Percentiles rank a stretch among this genome's conserved stretches.
These are phyloP conservation scores for Ashinkailepas kermadecensis DNA, from an alignment of 2,888 invertebrate species.

Conservation along the genomic window DNA sequence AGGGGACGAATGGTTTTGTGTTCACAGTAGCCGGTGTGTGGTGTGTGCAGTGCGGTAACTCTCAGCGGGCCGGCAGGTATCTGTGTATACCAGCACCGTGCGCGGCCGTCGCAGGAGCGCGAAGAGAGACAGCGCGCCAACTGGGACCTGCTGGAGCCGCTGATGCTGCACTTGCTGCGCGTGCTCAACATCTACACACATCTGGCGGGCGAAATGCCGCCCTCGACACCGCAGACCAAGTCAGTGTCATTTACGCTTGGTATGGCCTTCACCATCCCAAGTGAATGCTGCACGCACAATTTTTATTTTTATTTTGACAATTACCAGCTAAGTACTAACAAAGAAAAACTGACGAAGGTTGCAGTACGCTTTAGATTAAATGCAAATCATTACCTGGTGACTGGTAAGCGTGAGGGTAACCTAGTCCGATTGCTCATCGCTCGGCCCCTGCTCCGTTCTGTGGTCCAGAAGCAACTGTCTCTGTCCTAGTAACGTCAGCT, in stretches of 20 bases:
- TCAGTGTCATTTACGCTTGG: neutral
- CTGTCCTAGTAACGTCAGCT: no score
- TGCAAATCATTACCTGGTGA: no score
- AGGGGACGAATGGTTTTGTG: neutral
- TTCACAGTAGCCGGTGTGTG: neutral
- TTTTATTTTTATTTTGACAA: no score
- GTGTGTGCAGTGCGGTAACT: neutral
- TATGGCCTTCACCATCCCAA: no score
- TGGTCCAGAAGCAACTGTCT: no score
- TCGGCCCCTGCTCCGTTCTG: no score
- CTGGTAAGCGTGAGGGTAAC: no score
- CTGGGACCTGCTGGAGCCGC: conserved; percentile 46
- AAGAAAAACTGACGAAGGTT: no score
- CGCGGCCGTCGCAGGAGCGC: neutral
- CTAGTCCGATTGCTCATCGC: no score
- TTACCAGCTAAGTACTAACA: no score
- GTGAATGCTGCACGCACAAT: no score
- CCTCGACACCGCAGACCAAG: conserved; percentile 46
- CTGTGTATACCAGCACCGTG: neutral
- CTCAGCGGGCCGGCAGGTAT: neutral
- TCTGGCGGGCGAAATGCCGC: conserved; percentile 60
- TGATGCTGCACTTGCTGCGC: conserved; percentile 59
- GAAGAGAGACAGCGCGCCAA: neutral
- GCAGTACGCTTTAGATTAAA: no score
- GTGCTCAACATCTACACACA: conserved; percentile 66